A percentile compares a stretch with the other conserved stretches of the same genome.
Evolutionary conservation across 2,113 vertebrate species (phyloP).

Genomic region (Nyctibius bracteatus): DNA sequence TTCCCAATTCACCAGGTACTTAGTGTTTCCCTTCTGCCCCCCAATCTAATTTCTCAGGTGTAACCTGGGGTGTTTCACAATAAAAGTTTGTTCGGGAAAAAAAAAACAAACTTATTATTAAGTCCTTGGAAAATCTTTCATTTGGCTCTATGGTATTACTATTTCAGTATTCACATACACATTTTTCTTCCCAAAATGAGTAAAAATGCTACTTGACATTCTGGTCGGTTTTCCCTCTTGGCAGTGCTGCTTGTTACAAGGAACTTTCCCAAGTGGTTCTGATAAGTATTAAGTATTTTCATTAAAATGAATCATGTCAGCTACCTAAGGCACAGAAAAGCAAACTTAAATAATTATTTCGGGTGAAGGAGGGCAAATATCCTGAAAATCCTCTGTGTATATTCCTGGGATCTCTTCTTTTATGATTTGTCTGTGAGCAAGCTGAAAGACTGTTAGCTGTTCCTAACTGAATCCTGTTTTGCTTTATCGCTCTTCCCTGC

Average conservation of each 20-base stretch:
- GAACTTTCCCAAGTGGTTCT: slow-evolving; percentile 12
- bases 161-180: background rate
- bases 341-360: background rate
- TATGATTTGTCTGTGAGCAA: background rate
- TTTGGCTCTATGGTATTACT: background rate
- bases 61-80: background rate
- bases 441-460: background rate
- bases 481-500: background rate
- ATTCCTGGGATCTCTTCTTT: background rate
- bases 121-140: background rate
- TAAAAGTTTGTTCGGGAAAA: background rate
- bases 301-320: background rate
- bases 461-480: background rate
- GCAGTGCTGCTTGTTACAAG: background rate
- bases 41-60: background rate
- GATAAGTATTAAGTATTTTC: background rate
- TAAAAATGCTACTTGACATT: background rate
- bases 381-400: background rate
- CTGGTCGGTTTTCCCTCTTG: background rate
- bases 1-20: background rate
- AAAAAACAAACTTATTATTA: fast-evolving
- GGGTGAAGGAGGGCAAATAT: background rate
- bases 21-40: background rate
- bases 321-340: background rate
- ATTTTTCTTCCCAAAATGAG: background rate